These are phyloP conservation scores for Periplaneta americana DNA, from an alignment of 1,140 invertebrate species.

Conservation along the genomic window DNA sequence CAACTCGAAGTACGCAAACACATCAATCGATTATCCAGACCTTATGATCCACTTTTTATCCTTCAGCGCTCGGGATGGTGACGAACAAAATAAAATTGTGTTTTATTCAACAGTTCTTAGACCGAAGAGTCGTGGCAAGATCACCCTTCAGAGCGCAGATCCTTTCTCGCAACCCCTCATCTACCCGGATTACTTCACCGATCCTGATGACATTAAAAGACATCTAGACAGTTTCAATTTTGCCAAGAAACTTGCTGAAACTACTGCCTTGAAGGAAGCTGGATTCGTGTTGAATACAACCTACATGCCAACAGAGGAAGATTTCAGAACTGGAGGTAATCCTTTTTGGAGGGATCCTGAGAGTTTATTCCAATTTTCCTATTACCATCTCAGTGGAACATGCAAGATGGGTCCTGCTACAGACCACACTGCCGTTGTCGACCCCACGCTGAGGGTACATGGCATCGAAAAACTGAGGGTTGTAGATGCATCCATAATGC, in stretches of 20 bases:
- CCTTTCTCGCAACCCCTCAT: slow-evolving; percentile 68
- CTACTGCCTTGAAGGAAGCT: too few relatives aligned
- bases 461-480: too few relatives aligned
- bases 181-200: slow-evolving; percentile 71
- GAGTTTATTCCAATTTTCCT: not conserved
- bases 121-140: slow-evolving; percentile 62
- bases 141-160: slow-evolving; percentile 56
- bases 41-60: not conserved
- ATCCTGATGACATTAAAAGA: slow-evolving; percentile 66
- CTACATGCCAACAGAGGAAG: not conserved
- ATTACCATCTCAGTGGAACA: too few relatives aligned
- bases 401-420: too few relatives aligned
- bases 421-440: too few relatives aligned
- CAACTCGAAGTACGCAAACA: not conserved
- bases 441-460: too few relatives aligned
- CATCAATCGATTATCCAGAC: not conserved
- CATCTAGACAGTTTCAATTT: too few relatives aligned
- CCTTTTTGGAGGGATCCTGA: not conserved
- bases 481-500: too few relatives aligned
- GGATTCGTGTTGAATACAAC: not conserved
- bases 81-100: not conserved
- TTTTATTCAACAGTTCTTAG: slow-evolving; percentile 41
- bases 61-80: not conserved
- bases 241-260: too few relatives aligned
- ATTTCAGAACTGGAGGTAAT: not conserved